These are phyloP conservation scores for Aphyosemion australe DNA, from an alignment of 2,113 vertebrate genomes.

Conservation along the genomic window DNA sequence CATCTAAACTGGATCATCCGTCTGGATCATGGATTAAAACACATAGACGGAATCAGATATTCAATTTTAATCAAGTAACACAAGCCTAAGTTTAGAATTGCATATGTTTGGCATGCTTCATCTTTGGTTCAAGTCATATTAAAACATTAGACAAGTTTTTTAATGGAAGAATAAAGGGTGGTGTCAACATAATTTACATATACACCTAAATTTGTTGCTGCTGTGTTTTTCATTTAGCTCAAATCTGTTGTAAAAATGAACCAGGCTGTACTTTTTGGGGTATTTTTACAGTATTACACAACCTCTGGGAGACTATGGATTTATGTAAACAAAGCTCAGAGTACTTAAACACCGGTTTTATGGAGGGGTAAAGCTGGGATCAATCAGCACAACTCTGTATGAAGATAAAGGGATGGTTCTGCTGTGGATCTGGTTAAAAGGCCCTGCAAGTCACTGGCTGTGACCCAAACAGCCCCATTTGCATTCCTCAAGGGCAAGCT, in stretches of 20 bases:
- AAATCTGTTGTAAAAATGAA: background rate
- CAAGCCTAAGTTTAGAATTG: no score
- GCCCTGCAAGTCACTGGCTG: constrained; percentile 48
- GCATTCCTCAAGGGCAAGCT: constrained; percentile 72
- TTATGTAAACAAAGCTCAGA: background rate
- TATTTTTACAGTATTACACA: background rate
- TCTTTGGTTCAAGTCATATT: no score
- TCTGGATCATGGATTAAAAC: no score
- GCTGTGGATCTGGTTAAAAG: constrained; percentile 39
- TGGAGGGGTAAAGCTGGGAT: constrained; percentile 21
- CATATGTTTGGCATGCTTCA: no score
- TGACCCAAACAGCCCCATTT: constrained; percentile 44
- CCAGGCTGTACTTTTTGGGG: constrained; percentile 10
- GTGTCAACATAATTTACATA: no score
- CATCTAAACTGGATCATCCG: no score
- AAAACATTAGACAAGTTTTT: no score
- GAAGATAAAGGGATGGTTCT: constrained; percentile 34
- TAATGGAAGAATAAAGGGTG: background rate
- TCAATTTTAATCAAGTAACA: no score
- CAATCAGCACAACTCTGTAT: constrained; percentile 9
- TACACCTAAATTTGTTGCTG: no score
- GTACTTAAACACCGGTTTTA: constrained; percentile 14
- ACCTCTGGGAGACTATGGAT: background rate
- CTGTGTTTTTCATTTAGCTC: background rate
- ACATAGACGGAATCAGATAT: no score